Evolutionary conservation across 2,113 vertebrate species (phyloP).

Genomic region (Leucosticte australis): DNA sequence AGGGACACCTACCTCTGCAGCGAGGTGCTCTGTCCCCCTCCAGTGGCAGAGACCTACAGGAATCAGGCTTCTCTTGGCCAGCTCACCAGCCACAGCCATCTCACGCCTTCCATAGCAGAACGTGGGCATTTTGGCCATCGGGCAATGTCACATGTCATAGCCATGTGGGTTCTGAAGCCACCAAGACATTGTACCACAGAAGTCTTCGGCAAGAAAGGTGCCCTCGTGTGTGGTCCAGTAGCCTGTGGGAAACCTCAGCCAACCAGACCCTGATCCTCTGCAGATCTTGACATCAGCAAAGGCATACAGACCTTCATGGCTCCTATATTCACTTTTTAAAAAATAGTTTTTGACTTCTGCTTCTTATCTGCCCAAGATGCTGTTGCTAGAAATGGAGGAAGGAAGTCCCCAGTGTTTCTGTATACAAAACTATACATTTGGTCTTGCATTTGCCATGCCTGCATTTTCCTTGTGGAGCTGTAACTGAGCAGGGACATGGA

Average conservation of each 20-base stretch:
- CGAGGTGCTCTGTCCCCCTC: conserved; percentile 54
- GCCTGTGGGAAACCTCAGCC: background rate
- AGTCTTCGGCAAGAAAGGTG: background rate
- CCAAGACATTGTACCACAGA: background rate
- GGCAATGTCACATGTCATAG: accelerated
- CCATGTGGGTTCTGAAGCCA: background rate
- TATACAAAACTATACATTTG: background rate
- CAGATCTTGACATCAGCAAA: background rate
- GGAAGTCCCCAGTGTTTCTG: background rate
- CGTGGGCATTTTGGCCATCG: background rate
- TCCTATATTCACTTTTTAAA: background rate
- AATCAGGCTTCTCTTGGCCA: background rate
- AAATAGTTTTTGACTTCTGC: background rate
- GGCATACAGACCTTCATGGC: background rate
- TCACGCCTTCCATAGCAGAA: background rate
- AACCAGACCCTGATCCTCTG: background rate
- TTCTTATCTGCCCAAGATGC: background rate
- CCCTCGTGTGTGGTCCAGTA: background rate
- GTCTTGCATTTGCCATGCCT: background rate
- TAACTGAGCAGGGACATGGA: background rate
- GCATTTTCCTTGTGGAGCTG: background rate
- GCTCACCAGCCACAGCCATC: background rate
- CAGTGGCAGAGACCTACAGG: conserved; percentile 43
- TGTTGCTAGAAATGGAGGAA: background rate
- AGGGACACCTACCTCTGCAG: background rate